Conservation (phyloP, 2,888 invertebrate genomes). For the Andrena bucephala region DNA sequence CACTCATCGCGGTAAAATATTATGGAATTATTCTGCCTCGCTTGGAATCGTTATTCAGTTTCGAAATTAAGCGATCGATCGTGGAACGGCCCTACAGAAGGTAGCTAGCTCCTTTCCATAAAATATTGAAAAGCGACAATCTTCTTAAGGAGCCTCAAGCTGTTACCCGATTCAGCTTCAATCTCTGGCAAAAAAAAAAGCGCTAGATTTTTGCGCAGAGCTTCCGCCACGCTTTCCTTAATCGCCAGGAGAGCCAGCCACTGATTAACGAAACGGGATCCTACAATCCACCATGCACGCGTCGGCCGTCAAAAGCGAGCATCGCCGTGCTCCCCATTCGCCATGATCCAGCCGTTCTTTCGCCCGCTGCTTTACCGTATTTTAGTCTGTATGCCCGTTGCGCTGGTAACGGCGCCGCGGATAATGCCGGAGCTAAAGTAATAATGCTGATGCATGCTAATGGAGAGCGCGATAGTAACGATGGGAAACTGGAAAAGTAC, state of each 20-base stretch:
- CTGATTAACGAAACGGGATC: slow-evolving; percentile 12
- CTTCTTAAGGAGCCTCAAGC: no score
- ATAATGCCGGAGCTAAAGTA: slow-evolving; percentile 50
- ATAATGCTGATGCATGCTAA: slow-evolving; percentile 58
- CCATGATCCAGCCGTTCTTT: slow-evolving; percentile 43
- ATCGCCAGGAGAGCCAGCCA: slow-evolving; percentile 53
- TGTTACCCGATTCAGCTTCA: no score
- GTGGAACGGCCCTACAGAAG: no score
- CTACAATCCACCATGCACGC: not conserved
- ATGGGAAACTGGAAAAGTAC: slow-evolving; percentile 48
- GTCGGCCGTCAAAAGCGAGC: slow-evolving; percentile 60
- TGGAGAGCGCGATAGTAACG: slow-evolving; percentile 55
- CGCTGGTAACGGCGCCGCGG: slow-evolving; percentile 29
- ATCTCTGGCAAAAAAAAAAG: no score
- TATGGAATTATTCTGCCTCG: no score
- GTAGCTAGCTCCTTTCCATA: no score
- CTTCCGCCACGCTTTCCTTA: slow-evolving; percentile 26
- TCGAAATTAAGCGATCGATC: no score
- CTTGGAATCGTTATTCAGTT: no score
- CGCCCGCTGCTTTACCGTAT: slow-evolving; percentile 36
- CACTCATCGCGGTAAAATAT: no score
- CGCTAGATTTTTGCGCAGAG: no score
- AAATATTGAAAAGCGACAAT: no score
- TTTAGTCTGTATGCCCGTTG: slow-evolving; percentile 25
- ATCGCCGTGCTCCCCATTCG: slow-evolving; percentile 21